Conservation (phyloP, 1,140 invertebrate genomes). For the Acromyrmex charruanus region DNA sequence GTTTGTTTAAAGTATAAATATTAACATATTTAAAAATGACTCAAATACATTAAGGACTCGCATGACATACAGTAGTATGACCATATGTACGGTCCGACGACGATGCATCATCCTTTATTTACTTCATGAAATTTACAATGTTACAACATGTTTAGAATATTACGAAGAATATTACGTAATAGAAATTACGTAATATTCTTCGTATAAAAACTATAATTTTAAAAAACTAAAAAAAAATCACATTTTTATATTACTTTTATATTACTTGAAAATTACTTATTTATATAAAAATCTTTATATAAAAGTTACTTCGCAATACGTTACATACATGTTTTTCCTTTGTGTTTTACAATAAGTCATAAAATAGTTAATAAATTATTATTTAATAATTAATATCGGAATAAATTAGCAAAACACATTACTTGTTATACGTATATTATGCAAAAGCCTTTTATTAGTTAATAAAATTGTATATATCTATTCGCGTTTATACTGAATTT, state of each 20-base stretch:
- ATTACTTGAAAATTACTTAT: not conserved
- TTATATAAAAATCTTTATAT: not conserved
- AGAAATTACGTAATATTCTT: not conserved
- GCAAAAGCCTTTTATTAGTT: not conserved
- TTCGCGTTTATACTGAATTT: not conserved
- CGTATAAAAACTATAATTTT: not conserved
- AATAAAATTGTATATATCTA: not conserved
- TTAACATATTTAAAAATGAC: too few species aligned
- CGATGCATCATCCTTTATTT: not conserved
- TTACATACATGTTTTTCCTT: not conserved
- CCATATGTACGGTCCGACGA: constrained; percentile 1
- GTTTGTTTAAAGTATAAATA: too few species aligned
- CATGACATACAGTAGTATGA: constrained; percentile 26
- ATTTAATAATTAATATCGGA: too few species aligned
- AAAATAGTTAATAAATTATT: not conserved
- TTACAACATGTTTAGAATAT: not conserved
- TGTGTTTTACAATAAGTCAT: not conserved
- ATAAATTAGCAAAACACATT: too few species aligned
- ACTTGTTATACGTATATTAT: too few species aligned
- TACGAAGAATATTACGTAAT: not conserved
- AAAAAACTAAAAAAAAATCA: not conserved
- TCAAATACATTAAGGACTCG: too few species aligned
- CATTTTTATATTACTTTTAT: too few species aligned
- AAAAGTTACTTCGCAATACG: not conserved
- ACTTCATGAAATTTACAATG: not conserved